These are phyloP conservation scores for Limnodromus scolopaceus DNA, from an alignment of 2,797 vertebrate genomes.

Conservation along the genomic window DNA sequence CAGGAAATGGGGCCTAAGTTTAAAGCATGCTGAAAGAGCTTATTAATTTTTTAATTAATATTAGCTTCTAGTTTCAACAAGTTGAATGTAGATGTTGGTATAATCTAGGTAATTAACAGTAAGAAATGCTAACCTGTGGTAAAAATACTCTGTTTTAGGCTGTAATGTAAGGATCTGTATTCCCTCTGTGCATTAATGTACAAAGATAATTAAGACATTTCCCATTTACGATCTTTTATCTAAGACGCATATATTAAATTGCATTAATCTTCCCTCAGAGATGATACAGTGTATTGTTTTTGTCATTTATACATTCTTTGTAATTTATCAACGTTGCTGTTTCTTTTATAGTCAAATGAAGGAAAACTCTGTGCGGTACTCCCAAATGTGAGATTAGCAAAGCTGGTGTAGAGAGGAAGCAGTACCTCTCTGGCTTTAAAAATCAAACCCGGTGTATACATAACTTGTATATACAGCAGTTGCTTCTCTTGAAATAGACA, in stretches of 20 bases:
- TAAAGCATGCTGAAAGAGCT: background rate
- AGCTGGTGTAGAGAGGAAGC: slow-evolving; percentile 1
- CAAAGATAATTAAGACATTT: slow-evolving; percentile 31
- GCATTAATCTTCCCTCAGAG: slow-evolving; percentile 20
- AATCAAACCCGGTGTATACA: background rate
- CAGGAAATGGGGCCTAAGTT: background rate
- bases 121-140: background rate
- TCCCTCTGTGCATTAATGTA: background rate
- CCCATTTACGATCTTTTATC: background rate
- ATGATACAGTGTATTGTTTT: background rate
- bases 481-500: background rate
- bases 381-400: background rate
- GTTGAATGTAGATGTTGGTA: background rate
- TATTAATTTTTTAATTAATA: slow-evolving; percentile 17
- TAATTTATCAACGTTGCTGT: background rate
- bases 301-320: background rate
- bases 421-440: background rate
- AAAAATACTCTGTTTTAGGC: background rate
- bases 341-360: slow-evolving; percentile 1
- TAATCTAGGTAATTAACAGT: background rate
- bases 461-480: background rate
- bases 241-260: background rate
- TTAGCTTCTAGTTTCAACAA: background rate
- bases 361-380: background rate
- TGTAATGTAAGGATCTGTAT: background rate